A percentile compares a stretch with the other conserved stretches of the same genome.
phyloP scores from a whole-genome alignment of 1,140 invertebrate genomes.

The Eueides isabella region DNA sequence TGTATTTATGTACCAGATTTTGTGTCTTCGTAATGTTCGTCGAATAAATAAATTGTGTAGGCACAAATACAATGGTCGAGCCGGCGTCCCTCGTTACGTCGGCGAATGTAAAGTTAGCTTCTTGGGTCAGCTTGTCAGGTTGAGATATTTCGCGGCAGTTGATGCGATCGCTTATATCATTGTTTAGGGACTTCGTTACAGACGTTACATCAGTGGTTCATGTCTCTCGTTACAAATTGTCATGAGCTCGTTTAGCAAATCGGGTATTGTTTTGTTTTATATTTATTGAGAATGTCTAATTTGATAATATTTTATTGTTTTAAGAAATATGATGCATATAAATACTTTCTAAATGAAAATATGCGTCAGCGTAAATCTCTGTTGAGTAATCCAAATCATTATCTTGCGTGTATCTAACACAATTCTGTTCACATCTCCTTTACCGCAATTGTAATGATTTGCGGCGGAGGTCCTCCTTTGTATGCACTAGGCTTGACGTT shows the following conservation, averaged over 20 bases:
- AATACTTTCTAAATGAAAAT: not conserved
- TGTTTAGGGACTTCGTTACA: slow-evolving; percentile 73
- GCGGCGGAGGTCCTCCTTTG: slow-evolving; percentile 71
- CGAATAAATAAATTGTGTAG: slow-evolving; percentile 80
- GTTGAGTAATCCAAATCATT: slow-evolving; percentile 60
- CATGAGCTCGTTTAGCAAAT: slow-evolving; percentile 40
- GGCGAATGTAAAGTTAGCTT: slow-evolving; percentile 73
- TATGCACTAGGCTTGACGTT: slow-evolving; percentile 65
- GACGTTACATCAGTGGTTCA: slow-evolving; percentile 61
- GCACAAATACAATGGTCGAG: slow-evolving; percentile 79
- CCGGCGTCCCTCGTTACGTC: slow-evolving; percentile 76
- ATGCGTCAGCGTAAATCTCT: not conserved
- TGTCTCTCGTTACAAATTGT: slow-evolving; percentile 76
- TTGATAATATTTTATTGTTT: not conserved
- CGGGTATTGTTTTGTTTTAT: not conserved
- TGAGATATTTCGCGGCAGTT: slow-evolving; percentile 70
- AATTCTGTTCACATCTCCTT: slow-evolving; percentile 74
- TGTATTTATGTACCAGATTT: slow-evolving; percentile 81
- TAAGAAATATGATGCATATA: not conserved
- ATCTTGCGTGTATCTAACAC: slow-evolving; percentile 59
- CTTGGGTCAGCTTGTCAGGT: slow-evolving; percentile 70
- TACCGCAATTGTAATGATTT: slow-evolving; percentile 79
- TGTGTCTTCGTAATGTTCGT: slow-evolving; percentile 80
- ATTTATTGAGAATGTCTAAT: not conserved
- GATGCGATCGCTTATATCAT: slow-evolving; percentile 68